These are phyloP conservation scores for Polypedilum pembai DNA, from an alignment of 1,140 invertebrate genomes.

Conservation along the genomic window DNA sequence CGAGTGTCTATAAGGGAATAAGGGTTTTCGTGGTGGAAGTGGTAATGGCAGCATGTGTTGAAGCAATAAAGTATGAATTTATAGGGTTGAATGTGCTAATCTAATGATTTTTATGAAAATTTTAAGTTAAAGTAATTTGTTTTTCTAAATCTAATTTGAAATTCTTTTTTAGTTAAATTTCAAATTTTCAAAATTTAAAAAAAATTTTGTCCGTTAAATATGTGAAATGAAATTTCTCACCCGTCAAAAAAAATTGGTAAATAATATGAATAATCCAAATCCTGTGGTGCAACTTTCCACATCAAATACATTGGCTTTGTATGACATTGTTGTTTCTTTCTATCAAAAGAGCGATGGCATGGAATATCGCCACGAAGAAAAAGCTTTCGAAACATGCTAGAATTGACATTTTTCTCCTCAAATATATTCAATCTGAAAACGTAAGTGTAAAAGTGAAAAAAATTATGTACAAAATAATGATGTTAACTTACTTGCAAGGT, in stretches of 20 bases:
- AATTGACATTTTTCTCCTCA: slow-evolving; percentile 38
- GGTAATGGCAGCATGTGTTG: slow-evolving; percentile 34
- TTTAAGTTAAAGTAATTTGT: neutral
- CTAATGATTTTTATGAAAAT: slow-evolving; percentile 18
- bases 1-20: slow-evolving; percentile 36
- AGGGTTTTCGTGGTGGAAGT: slow-evolving; percentile 37
- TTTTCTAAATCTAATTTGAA: slow-evolving; percentile 16
- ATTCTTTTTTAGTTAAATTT: neutral
- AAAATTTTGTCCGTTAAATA: neutral
- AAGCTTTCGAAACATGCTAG: slow-evolving; percentile 37
- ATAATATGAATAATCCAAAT: slow-evolving; percentile 87
- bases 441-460: neutral
- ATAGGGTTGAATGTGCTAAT: neutral
- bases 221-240: slow-evolving; percentile 32
- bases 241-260: slow-evolving; percentile 92
- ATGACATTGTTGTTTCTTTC: slow-evolving; percentile 35
- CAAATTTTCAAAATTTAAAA: neutral
- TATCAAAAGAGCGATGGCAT: slow-evolving; percentile 35
- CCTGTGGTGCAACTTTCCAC: slow-evolving; percentile 45
- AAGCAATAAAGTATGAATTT: neutral
- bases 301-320: slow-evolving; percentile 33
- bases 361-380: slow-evolving; percentile 39
- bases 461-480: neutral
- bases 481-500: slow-evolving; percentile 43
- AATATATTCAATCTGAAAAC: slow-evolving; percentile 37